A percentile compares a stretch with the other conserved stretches of the same genome.
Conservation (phyloP, 2,113 vertebrate genomes). For the Sardina pilchardus region DNA sequence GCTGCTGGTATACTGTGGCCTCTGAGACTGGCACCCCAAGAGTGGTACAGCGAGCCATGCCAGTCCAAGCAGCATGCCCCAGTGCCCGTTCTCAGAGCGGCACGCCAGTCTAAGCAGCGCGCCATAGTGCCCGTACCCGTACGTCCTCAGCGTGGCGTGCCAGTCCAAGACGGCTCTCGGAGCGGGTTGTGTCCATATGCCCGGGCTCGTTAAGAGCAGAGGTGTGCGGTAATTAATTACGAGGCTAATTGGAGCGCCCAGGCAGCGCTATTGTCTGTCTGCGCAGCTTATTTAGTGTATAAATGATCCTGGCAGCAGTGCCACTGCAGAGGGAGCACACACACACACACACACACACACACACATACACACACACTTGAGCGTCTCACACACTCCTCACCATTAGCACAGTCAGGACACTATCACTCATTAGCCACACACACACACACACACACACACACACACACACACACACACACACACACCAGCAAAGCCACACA, state of each 20-base stretch:
- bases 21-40: too few relatives aligned
- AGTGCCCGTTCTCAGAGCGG: too few relatives aligned
- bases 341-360: too few relatives aligned
- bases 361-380: too few relatives aligned
- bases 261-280: conserved; percentile 44
- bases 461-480: background rate
- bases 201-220: conserved; percentile 42
- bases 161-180: too few relatives aligned
- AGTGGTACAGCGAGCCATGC: too few relatives aligned
- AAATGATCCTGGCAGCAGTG: conserved; percentile 35
- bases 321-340: conserved; percentile 27
- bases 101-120: too few relatives aligned
- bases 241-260: conserved; percentile 46
- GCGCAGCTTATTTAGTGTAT: conserved; percentile 44
- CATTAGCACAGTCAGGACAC: conserved; percentile 29
- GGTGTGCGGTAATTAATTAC: conserved; percentile 44
- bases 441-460: background rate
- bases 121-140: too few relatives aligned
- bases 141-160: too few relatives aligned
- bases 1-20: too few relatives aligned
- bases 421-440: conserved; percentile 27
- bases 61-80: too few relatives aligned
- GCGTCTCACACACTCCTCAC: background rate
- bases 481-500: background rate
- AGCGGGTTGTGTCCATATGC: conserved; percentile 34